A percentile compares a stretch with the other conserved stretches of the same genome.
These are phyloP conservation scores for Dolomedes plantarius DNA, from an alignment of 2,888 invertebrate genomes.

Conservation along the genomic window DNA sequence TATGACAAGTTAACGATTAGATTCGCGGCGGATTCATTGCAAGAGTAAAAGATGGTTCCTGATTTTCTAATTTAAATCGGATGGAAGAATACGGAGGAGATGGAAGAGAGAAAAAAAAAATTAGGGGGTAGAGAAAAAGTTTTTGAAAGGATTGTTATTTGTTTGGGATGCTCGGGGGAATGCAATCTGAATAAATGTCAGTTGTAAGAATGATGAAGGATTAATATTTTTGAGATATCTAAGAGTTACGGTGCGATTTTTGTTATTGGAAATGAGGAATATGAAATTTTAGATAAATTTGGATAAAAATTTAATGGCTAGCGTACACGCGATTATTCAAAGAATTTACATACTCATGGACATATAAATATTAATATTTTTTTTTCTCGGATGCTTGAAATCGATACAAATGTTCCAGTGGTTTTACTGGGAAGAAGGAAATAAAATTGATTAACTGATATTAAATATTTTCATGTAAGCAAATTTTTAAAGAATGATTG, in stretches of 20 bases:
- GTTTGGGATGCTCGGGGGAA: not conserved
- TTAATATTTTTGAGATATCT: constrained; percentile 4
- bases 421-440: not conserved
- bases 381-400: not conserved
- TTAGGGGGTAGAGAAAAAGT: constrained; percentile 17
- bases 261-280: constrained; percentile 8
- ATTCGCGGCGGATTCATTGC: constrained; percentile 47
- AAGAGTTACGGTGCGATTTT: not conserved
- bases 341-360: constrained; percentile 1
- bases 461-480: not conserved
- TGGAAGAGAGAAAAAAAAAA: not conserved
- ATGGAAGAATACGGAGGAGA: not conserved
- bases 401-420: not conserved
- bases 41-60: constrained; percentile 34
- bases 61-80: constrained; percentile 68
- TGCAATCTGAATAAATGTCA: constrained; percentile 14
- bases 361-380: not conserved
- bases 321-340: not conserved
- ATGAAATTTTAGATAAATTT: constrained; percentile 16
- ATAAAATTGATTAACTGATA: constrained; percentile 9
- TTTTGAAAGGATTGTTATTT: constrained; percentile 55
- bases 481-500: not conserved
- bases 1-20: constrained; percentile 70
- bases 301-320: constrained; percentile 10
- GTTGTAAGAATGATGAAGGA: constrained; percentile 1